phyloP scores from a whole-genome alignment of 2,888 invertebrate genomes.

The Agelastica alni region DNA sequence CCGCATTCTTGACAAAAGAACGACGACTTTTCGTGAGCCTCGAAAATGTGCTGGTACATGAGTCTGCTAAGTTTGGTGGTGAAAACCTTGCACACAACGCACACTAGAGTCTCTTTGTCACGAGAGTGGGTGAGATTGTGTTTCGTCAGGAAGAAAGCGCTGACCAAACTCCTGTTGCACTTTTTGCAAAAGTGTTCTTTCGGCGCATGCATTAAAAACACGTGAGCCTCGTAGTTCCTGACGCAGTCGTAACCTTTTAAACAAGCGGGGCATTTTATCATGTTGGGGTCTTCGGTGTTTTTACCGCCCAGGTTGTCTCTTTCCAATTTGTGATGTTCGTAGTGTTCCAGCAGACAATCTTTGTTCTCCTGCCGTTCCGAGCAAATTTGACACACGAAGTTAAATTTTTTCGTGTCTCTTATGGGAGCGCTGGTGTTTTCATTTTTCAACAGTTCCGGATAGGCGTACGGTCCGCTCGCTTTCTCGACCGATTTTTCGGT shows the following conservation, averaged over 20 bases:
- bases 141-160: neutral
- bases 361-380: neutral
- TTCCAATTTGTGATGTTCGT: constrained; percentile 7
- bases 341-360: neutral
- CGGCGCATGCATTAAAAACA: neutral
- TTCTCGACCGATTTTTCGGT: neutral
- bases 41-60: neutral
- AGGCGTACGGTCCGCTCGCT: neutral
- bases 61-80: neutral
- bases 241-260: too few relatives aligned
- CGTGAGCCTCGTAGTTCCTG: too few relatives aligned
- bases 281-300: too few relatives aligned
- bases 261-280: too few relatives aligned
- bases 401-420: neutral
- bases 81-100: neutral
- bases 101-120: neutral
- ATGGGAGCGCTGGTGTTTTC: neutral
- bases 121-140: neutral
- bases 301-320: constrained; percentile 5
- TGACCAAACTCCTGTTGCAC: neutral
- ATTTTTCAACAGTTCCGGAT: neutral
- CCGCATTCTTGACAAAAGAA: neutral
- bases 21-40: neutral
- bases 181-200: neutral
- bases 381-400: neutral